A percentile compares a stretch with the other conserved stretches of the same genome.
Conservation (phyloP, 1,140 invertebrate genomes). For the Pollicipes pollicipes region DNA sequence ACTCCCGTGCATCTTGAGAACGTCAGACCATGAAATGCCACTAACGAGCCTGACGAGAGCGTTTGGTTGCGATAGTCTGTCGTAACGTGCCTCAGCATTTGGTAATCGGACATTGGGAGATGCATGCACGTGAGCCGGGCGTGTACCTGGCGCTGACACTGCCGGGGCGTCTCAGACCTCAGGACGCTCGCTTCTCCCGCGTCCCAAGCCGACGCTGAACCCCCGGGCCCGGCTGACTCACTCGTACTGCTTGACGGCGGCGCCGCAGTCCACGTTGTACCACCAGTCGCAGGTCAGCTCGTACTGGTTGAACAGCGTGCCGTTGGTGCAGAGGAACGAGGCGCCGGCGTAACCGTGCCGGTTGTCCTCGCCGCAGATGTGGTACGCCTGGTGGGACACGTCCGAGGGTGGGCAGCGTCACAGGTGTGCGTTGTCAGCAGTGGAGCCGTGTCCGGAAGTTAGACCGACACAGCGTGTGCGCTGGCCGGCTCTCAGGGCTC, state of each 20-base stretch:
- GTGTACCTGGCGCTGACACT: too few species aligned
- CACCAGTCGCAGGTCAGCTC: constrained; percentile 23
- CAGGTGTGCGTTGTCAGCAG: not conserved
- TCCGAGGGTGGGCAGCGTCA: not conserved
- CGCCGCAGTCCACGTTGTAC: constrained; percentile 22
- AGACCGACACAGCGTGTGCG: not conserved
- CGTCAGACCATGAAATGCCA: not conserved
- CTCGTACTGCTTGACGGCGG: constrained; percentile 17
- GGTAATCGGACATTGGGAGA: too few species aligned
- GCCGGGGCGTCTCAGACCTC: too few species aligned
- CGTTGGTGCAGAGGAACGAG: constrained; percentile 22
- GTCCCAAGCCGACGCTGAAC: not conserved
- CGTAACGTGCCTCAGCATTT: too few species aligned
- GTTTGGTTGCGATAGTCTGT: too few species aligned
- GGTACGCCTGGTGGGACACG: constrained; percentile 29
- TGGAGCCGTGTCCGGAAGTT: not conserved
- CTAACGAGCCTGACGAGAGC: too few species aligned
- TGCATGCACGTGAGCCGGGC: too few species aligned
- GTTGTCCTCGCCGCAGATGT: constrained; percentile 34
- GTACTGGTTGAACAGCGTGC: constrained; percentile 22
- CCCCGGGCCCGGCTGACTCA: constrained; percentile 14
- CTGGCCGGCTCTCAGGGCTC: not conserved
- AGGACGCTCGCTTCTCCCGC: not conserved
- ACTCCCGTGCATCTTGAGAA: not conserved
- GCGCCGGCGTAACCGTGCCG: constrained; percentile 25